Conservation (phyloP, 2,113 vertebrate genomes). For the Odocoileus virginianus region DNA sequence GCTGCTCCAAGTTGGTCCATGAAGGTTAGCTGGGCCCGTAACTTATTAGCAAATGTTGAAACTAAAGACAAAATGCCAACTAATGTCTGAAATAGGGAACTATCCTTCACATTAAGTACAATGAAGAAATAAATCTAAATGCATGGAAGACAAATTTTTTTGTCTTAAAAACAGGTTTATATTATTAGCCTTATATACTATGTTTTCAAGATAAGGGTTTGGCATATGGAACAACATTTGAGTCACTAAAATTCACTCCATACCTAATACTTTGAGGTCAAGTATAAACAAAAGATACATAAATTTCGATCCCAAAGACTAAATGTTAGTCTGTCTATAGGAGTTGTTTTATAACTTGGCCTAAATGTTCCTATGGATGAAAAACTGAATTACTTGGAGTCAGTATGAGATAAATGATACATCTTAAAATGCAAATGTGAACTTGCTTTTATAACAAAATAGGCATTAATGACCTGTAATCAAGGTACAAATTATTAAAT, state of each 20-base stretch:
- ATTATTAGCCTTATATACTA: not conserved
- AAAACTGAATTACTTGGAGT: not conserved
- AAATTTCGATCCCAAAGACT: not conserved
- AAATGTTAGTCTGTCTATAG: not conserved
- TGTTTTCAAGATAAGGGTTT: not conserved
- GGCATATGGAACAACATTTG: not conserved
- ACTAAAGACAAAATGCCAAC: not conserved
- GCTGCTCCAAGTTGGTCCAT: not conserved
- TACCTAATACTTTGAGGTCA: not conserved
- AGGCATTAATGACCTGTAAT: not conserved
- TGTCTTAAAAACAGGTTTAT: not conserved
- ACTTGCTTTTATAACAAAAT: not conserved
- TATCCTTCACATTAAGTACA: not conserved
- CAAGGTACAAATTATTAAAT: not conserved
- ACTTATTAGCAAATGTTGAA: not conserved
- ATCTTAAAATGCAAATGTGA: not conserved
- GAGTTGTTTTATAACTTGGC: not conserved
- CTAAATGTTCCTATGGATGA: not conserved
- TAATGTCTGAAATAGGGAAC: not conserved
- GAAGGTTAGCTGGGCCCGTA: not conserved
- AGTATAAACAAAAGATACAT: not conserved
- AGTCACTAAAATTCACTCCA: not conserved
- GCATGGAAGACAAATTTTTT: not conserved
- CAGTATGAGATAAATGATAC: not conserved
- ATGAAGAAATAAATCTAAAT: not conserved